phyloP scores from a whole-genome alignment of 2,113 vertebrate species.

The Podocnemis expansa region DNA sequence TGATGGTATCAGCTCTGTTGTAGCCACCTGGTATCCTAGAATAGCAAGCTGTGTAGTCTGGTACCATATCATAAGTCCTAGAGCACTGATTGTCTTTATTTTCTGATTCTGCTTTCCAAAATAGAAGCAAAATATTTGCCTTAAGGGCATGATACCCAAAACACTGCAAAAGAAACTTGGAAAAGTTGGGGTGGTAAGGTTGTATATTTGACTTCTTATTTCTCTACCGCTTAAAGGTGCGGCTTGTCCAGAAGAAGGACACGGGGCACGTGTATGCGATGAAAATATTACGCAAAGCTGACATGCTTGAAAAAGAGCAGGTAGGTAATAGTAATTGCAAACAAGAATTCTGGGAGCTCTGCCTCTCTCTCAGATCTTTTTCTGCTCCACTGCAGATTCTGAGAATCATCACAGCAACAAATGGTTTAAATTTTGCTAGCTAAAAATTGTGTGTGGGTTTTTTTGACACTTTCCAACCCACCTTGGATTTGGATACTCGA shows the following conservation, averaged over 20 bases:
- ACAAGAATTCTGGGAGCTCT: neutral
- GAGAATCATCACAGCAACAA: neutral
- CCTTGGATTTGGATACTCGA: neutral
- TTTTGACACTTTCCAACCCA: neutral
- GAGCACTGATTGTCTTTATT: too few species aligned
- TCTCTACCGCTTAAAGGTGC: constrained; percentile 79
- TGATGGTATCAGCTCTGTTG: neutral
- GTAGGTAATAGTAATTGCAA: constrained; percentile 57
- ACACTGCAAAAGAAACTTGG: neutral
- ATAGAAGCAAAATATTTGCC: neutral
- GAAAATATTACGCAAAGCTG: constrained; percentile 98
- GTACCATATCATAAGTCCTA: rapidly evolving
- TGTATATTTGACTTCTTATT: neutral
- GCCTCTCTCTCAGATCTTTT: neutral
- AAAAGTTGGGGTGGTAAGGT: neutral
- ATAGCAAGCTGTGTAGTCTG: rapidly evolving
- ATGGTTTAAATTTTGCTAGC: neutral
- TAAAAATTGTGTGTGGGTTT: neutral
- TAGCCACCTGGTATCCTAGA: rapidly evolving
- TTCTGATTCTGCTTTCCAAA: rapidly evolving
- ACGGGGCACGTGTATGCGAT: constrained; percentile 98
- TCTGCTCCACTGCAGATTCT: neutral
- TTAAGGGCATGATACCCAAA: rapidly evolving
- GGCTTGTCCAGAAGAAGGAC: constrained; percentile 98
- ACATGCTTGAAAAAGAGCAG: constrained; percentile 99